phyloP scores from a whole-genome alignment of 1,140 invertebrate genomes.

The Leptinotarsa texana region DNA sequence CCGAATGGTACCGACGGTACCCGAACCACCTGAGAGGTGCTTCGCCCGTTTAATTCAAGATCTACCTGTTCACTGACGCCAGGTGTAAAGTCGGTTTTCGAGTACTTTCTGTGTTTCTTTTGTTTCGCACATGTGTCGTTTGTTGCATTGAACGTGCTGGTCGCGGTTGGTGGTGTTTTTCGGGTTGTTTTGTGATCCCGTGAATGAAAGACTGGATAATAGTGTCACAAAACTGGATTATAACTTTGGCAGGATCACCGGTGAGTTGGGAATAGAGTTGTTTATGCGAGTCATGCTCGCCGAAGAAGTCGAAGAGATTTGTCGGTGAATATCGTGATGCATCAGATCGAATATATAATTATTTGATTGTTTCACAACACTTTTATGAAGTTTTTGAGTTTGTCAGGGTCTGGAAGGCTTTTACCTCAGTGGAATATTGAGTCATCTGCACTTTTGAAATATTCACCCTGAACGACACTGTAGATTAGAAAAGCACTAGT shows the following conservation, averaged over 20 bases:
- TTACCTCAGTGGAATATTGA: too few relatives aligned
- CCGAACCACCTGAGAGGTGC: conserved; percentile 18
- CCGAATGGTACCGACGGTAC: conserved; percentile 18
- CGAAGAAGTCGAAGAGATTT: too few relatives aligned
- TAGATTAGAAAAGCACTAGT: too few relatives aligned
- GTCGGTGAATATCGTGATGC: too few relatives aligned
- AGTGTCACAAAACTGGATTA: conserved; percentile 44
- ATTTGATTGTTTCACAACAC: too few relatives aligned
- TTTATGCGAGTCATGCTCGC: too few relatives aligned
- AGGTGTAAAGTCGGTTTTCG: conserved; percentile 42
- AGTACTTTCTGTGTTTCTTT: conserved; percentile 25
- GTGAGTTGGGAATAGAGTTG: conserved; percentile 31
- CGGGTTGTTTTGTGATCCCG: conserved; percentile 14
- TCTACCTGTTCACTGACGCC: conserved; percentile 35
- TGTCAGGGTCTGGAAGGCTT: too few relatives aligned
- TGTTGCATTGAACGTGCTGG: conserved; percentile 18
- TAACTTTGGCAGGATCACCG: conserved; percentile 33
- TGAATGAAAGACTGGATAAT: neutral
- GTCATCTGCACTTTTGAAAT: too few relatives aligned
- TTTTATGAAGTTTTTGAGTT: too few relatives aligned
- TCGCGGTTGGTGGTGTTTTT: conserved; percentile 12
- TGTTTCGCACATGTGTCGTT: conserved; percentile 32
- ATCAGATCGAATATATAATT: too few relatives aligned
- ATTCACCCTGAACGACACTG: too few relatives aligned
- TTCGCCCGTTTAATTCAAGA: conserved; percentile 24